phyloP scores from a whole-genome alignment of 2,797 vertebrate species.

The Microchirus variegatus region DNA sequence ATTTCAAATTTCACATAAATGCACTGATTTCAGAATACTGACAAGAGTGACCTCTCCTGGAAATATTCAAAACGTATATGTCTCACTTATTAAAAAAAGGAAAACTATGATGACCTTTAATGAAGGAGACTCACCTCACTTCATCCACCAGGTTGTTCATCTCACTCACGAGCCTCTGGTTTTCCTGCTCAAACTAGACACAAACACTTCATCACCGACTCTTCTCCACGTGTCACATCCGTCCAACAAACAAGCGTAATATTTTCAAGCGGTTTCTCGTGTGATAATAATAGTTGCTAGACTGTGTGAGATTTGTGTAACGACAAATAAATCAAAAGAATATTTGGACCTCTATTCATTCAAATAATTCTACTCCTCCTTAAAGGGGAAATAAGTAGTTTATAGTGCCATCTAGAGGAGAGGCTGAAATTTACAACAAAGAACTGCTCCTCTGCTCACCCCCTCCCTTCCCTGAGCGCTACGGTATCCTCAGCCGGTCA shows the following conservation, averaged over 20 bases:
- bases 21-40: no score
- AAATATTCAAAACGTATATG: background rate
- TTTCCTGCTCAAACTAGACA: conserved; percentile 96
- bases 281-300: background rate
- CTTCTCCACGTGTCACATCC: no score
- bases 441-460: no score
- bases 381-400: no score
- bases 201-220: conserved; percentile 10
- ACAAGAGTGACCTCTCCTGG: background rate
- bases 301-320: background rate
- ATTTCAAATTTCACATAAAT: no score
- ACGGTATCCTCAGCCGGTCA: no score
- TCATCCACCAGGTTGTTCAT: conserved; percentile 97
- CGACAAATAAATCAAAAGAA: background rate
- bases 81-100: background rate
- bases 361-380: background rate
- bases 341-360: background rate
- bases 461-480: no score
- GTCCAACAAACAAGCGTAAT: no score
- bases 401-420: no score
- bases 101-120: no score
- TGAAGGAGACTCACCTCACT: conserved; percentile 85
- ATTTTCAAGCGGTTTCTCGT: background rate
- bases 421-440: no score
- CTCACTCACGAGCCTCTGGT: conserved; percentile 93